Evolutionary conservation across 2,797 vertebrate genomes (phyloP).

Genomic region (Crocodylus rhombifer): DNA sequence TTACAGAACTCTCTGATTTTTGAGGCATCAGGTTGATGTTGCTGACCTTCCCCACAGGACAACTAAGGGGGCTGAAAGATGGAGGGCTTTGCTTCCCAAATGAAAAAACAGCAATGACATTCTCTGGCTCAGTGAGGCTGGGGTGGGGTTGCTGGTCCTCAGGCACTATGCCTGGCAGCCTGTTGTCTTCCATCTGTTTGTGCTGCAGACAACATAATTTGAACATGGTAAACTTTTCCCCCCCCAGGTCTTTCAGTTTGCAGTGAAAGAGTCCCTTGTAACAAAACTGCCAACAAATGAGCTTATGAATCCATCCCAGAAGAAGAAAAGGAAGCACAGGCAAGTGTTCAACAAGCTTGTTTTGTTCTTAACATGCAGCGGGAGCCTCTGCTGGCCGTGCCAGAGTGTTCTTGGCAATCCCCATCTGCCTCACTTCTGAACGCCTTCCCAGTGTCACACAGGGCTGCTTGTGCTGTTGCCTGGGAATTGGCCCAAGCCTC

Average conservation of each 20-base stretch:
- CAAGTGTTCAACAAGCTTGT: constrained; percentile 68
- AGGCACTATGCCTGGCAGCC: accelerated
- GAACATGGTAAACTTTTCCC: background rate
- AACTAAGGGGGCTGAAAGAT: accelerated
- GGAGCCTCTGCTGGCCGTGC: constrained; percentile 41
- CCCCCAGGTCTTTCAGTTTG: constrained; percentile 95
- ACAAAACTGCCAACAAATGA: constrained; percentile 92
- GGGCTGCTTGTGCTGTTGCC: background rate
- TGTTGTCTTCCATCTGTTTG: accelerated
- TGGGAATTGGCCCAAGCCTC: background rate
- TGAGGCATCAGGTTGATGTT: background rate
- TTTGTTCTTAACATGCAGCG: constrained; percentile 57
- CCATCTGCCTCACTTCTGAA: constrained; percentile 62
- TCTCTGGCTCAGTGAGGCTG: accelerated
- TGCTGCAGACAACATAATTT: background rate
- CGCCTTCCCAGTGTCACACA: background rate
- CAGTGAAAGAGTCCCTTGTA: constrained; percentile 93
- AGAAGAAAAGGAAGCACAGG: constrained; percentile 99
- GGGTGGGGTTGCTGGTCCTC: background rate
- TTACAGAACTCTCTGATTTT: background rate
- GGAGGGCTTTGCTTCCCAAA: background rate
- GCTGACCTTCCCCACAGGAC: accelerated
- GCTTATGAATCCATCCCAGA: constrained; percentile 93
- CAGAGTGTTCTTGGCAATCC: constrained; percentile 48
- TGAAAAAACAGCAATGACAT: background rate